Base-by-base conservation (phyloP, 2,797 vertebrate genomes). In the Myotis planiceps region DNA sequence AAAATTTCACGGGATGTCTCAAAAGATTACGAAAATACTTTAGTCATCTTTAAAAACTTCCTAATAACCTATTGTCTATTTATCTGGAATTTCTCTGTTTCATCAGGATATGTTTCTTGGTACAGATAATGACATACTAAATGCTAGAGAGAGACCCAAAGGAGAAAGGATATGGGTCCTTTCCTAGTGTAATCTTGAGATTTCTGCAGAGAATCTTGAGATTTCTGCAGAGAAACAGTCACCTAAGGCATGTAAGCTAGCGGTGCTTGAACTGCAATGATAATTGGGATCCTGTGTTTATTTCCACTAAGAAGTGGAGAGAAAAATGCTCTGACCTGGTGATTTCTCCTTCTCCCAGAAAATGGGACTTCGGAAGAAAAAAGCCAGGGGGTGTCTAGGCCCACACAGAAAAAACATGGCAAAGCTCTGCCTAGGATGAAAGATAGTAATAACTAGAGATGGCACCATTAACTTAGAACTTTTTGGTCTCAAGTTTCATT, bases 51-150 rank as follows among this genome's bases (percentile, higher is more conserved):
- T 45, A 88, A 72, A 37, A 79, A 71, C 37, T 76, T 78, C 63
- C 39, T 42, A 85, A 37, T 34, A 72, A 83, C 32, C 2, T 55
- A 21, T 29, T 88, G 60, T 39, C 29, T 76, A 23, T 9, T 45
- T 34, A 81, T 51, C 21, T 83, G 47, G 65, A 83, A 83, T 91
- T 69, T 69, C 29, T 90, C 81, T 88, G 25, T 86, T 83, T 87
- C 58, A n/a, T 63, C 45, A 25, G 47, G 25, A 21, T 76, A 80
- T 65, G 14, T 81, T 94, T 95, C 34, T 85, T 96, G 78, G 81
- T 53, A 76, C 14, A 86, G 82, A 78, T 74, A 82, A 72, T n/a
- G 53, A 74, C 27, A 72, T 21, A 68, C 29, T 74, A 0, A 21
- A 51, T 7, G 4, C 9, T 23, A 69, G 51, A 87, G n/a, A 92